Base-by-base conservation (phyloP, 1,140 invertebrate species). In the Calycopis cecrops region DNA sequence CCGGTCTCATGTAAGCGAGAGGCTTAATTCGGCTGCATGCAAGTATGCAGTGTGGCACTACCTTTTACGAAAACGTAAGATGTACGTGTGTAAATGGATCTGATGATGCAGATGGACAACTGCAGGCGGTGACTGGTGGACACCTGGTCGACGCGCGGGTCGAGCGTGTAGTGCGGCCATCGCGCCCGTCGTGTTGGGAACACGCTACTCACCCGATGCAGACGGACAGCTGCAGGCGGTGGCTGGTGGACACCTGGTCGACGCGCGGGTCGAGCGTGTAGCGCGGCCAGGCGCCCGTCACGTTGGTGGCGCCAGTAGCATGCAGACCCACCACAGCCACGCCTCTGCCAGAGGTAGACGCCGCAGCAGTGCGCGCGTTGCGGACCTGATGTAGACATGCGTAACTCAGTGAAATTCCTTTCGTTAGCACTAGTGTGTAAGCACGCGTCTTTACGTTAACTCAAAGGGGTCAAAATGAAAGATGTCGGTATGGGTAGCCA, bases 231-330 rank as follows among this genome's bases (percentile, higher is more conserved):
- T 96, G 94, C 47, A 98, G 87, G 64, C 96, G 93, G 76, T 97
- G 92, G 9, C 90, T 88, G 65, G 95, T 94, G 0, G 96, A 96
- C 63, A 93, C 94, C 65, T 93, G 93, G 78, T 97, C 94, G 2
- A 98, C 92, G 60, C 97, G 92, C 9, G 96, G 96, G 87, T 97
- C 96, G 4, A 98, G 88, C 6, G 92, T 94, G 79, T 97, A 98
- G 14, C 96, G 88, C 1, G 97, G 96, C 91, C 94, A 96, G 12
- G 96, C 93, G 9, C 94, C 95, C 12, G 96, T 97, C 4, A 97
- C 95, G 79, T 97, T 96, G 34, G 96, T 91, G 79, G 96, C 95
- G 71, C 97, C 97, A 47, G 89, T 90, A 66, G 94, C 96, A 2
- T 92, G 93, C 0, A 98, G 91, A 79, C 97, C 95, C 34, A 97